Conservation (phyloP, 2,797 vertebrate genomes). For the Gobio occitaniae region DNA sequence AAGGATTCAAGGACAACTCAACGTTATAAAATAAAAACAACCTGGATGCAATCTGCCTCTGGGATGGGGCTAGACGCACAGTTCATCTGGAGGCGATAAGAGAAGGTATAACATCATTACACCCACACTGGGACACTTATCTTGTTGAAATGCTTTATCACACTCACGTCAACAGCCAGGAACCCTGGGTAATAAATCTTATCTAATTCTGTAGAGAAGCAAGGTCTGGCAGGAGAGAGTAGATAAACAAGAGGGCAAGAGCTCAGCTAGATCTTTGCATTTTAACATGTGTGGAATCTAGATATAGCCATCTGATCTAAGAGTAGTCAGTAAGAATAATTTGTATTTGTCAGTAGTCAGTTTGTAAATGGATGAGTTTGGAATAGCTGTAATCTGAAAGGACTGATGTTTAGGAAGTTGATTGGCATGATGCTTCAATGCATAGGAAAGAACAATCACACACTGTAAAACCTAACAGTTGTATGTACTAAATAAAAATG, state of each 20-base stretch:
- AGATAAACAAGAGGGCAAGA: slow-evolving; percentile 31
- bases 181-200: slow-evolving; percentile 79
- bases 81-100: slow-evolving; percentile 78
- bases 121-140: slow-evolving; percentile 75
- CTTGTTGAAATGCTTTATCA: slow-evolving; percentile 78
- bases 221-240: slow-evolving; percentile 65
- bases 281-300: slow-evolving; percentile 48
- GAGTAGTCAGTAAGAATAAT: neutral
- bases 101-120: slow-evolving; percentile 78
- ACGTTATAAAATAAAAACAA: slow-evolving; percentile 61
- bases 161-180: slow-evolving; percentile 77
- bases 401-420: neutral
- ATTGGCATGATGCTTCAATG: neutral
- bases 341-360: neutral
- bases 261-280: slow-evolving; percentile 52
- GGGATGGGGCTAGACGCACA: slow-evolving; percentile 63
- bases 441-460: neutral
- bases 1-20: slow-evolving; percentile 45
- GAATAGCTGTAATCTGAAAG: neutral
- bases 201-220: slow-evolving; percentile 69
- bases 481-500: no score
- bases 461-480: no score
- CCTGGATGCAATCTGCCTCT: slow-evolving; percentile 61
- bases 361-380: neutral
- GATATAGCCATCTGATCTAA: slow-evolving; percentile 30